Evolutionary conservation across 2,797 vertebrate genomes (phyloP).

Genomic region (Dipus sagitta): DNA sequence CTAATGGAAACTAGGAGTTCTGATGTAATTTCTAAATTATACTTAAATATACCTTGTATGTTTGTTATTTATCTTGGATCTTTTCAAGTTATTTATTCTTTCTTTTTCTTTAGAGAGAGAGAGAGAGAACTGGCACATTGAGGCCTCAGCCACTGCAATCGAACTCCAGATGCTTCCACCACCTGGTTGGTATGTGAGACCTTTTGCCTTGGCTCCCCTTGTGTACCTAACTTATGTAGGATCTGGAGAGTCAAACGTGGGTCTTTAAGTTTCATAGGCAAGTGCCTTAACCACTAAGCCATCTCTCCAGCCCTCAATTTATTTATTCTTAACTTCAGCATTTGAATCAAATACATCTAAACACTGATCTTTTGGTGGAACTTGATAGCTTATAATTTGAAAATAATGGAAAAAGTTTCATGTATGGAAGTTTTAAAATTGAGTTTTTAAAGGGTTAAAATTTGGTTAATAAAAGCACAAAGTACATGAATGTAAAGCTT

Average conservation of each 20-base stretch:
- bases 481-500: not conserved
- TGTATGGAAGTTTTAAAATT: not conserved
- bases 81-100: not conserved
- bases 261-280: too few relatives aligned
- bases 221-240: too few relatives aligned
- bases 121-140: too few relatives aligned
- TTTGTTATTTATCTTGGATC: not conserved
- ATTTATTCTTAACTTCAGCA: too few relatives aligned
- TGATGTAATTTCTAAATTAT: not conserved
- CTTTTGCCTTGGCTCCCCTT: too few relatives aligned
- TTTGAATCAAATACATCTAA: not conserved
- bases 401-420: not conserved
- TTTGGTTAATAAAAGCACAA: not conserved
- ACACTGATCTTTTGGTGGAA: not conserved
- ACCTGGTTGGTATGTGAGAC: too few relatives aligned
- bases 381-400: not conserved
- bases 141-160: too few relatives aligned
- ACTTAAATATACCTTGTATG: not conserved
- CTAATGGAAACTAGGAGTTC: slow-evolving; percentile 1
- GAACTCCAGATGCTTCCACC: too few relatives aligned
- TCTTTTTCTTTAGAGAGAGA: too few relatives aligned
- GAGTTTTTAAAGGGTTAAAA: not conserved
- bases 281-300: too few relatives aligned
- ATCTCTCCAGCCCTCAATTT: too few relatives aligned
- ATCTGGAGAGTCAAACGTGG: too few relatives aligned